Evolutionary conservation across 1,140 invertebrate species (phyloP), one percentile per base, ranked within the genome.

Genomic region (Aphidius gifuensis): DNA sequence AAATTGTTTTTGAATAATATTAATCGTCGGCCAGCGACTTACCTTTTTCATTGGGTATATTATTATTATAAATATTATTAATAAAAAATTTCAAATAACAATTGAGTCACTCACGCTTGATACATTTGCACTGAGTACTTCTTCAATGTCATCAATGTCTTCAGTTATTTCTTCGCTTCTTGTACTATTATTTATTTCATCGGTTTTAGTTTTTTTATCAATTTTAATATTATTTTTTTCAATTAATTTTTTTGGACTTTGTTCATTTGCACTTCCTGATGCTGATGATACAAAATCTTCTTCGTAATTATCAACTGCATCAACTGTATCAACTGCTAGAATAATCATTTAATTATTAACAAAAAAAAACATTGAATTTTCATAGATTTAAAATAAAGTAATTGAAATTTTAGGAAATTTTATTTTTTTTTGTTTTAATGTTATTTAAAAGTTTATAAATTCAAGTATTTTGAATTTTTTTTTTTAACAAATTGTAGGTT

Each of bases 231-330:
- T 59, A 42, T 65, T 66, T 60, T 73, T 75, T 40, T 74, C 69
- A 8, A 67, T 68, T 40, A 75, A 68, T 65, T 80, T 80, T 16
- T 50, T 65, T n/a, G 77, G 75, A 66, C 72, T 80, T 66, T 77
- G 71, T 62, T 81, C 79, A 63, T 76, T 79, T 8, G 73, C 71
- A 66, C 77, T 82, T 21, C 75, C 78, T 44, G 80, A 81, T 16
- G 74, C 73, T 16, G 77, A 80, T 43, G 80, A 78, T 44, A 75
- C 65, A 59, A 80, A 82, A 64, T 83, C 80, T 66, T 83, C 80
- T 45, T 83, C 79, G 44, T 80, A 82, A 64, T 78, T 78, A 60
- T 78, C 75, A 48, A 71, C 64, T 21, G 70, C 72, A 63, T 79
- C 73, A 43, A 71, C 68, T 61, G 74, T 79, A 80, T 50, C 40